Base-by-base conservation (phyloP, 2,113 vertebrate species). In the Strigops habroptila region DNA sequence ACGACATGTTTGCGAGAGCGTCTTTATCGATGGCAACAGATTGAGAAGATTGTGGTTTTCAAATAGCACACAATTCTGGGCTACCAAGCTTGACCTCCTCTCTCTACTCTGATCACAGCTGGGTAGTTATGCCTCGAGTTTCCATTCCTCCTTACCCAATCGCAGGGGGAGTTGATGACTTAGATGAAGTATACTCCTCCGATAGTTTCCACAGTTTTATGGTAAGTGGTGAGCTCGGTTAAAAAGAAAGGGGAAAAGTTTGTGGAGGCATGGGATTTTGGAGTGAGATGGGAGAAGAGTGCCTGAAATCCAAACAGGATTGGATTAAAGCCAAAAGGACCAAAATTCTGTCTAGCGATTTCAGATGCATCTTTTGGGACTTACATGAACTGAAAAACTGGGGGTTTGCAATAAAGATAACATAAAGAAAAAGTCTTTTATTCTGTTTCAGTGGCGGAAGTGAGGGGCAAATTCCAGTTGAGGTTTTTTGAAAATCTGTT, bases 11-110 rank as follows among this genome's bases (percentile, higher is more conserved):
- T 99, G 96, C 98, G 99, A 92, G 99, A 99, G 96, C 98, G 99
- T 8, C 99, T 99, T 39, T 99, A 99, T 96, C 99, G 99, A 93
- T 99, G 99, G 99, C 99, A 99, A 46, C 99, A 99, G 97, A 99
- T 99, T 81, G 99, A 99, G 98, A 99, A 99, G 97, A 98, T 99
- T 99, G 99, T 48, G 98, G 98, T 67, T 99, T 99, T 97, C 99
- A 99, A 53, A 98, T 99, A 25, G 99, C 99, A 19, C 99, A 99
- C 95, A 99, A 99, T 97, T 99, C 99, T 3, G 99, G 99, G 25
- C 97, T 99, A 62, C 98, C 99, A 27, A 99, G 98, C 94, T 97
- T 99, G 91, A 99, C 99, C 6, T 99, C 99, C 48, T 99, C 99
- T 35, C 98, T 99, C 27, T 99, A 99, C 97, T 99, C 99, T 3